phyloP scores from a whole-genome alignment of 2,113 vertebrate species.

The Trematomus loennbergii region DNA sequence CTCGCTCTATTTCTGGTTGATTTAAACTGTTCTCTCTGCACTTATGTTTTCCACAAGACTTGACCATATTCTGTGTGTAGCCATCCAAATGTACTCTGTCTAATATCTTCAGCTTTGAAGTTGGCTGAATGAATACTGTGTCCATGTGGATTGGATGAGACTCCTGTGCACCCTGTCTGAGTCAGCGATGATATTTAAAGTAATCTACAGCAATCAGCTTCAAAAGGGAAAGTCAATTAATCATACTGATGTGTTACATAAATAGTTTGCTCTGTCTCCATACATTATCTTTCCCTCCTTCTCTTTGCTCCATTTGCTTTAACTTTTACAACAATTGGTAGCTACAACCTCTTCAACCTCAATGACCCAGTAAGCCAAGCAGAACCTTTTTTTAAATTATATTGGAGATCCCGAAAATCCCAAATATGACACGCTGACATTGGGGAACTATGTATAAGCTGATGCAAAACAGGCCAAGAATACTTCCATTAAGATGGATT shows the following conservation, averaged over 20 bases:
- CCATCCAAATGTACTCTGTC: conserved; percentile 16
- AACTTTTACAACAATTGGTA: background rate
- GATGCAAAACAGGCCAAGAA: background rate
- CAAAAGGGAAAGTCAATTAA: conserved; percentile 24
- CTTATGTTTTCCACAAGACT: conserved; percentile 14
- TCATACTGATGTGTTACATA: background rate
- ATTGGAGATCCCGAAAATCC: background rate
- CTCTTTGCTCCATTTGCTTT: background rate
- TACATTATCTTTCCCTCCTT: background rate
- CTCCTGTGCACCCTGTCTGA: conserved; percentile 35
- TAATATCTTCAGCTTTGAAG: conserved; percentile 38
- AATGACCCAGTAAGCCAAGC: background rate
- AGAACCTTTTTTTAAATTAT: background rate
- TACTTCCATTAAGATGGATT: background rate
- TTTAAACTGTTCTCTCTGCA: conserved; percentile 33
- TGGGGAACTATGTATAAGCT: background rate
- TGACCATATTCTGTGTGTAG: conserved; percentile 15
- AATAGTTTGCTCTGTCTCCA: background rate
- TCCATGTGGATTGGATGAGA: conserved; percentile 24
- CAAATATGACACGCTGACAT: background rate
- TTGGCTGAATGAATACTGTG: conserved; percentile 35
- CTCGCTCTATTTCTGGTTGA: conserved; percentile 39
- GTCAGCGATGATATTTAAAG: conserved; percentile 55
- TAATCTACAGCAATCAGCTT: conserved; percentile 54
- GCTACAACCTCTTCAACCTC: background rate